Evolutionary conservation across 92 coral and sea anemone genomes (phyloP).

Genomic region (Parazoanthus swiftii): DNA sequence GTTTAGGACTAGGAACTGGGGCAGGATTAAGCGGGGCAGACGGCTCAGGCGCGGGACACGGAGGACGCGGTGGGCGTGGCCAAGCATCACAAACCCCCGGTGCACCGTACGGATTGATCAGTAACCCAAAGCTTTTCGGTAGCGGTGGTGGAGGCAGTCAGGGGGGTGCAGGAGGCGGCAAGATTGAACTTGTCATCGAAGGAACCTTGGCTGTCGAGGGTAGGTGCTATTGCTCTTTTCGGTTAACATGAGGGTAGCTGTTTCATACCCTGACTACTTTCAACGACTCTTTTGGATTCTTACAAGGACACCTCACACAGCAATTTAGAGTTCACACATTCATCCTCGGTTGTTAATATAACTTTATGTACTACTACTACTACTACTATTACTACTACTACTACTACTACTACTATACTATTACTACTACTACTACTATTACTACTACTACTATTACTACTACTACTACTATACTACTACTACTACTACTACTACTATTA

Average conservation of each 20-base stretch:
- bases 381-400: too few species aligned
- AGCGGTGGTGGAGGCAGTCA: constrained; percentile 73
- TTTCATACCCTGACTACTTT: neutral
- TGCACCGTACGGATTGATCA: constrained; percentile 54
- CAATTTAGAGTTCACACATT: neutral
- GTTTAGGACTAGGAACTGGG: constrained; percentile 57
- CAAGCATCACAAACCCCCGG: constrained; percentile 54
- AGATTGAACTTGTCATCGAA: constrained; percentile 50
- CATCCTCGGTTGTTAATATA: too few species aligned
- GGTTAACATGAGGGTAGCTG: neutral
- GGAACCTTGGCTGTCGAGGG: constrained; percentile 62
- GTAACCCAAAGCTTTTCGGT: constrained; percentile 56
- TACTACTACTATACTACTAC: too few species aligned
- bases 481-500: too few species aligned
- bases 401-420: too few species aligned
- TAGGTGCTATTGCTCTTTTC: neutral
- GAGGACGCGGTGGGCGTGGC: constrained; percentile 72
- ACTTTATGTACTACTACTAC: too few species aligned
- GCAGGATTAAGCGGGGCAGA: constrained; percentile 58
- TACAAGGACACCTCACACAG: neutral
- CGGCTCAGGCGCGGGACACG: constrained; percentile 72
- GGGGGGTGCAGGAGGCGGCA: constrained; percentile 76
- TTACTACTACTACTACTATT: too few species aligned
- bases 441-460: too few species aligned
- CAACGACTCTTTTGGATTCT: neutral